Conservation (phyloP, 2,888 invertebrate species). For the Lasioglossum lativentre region DNA sequence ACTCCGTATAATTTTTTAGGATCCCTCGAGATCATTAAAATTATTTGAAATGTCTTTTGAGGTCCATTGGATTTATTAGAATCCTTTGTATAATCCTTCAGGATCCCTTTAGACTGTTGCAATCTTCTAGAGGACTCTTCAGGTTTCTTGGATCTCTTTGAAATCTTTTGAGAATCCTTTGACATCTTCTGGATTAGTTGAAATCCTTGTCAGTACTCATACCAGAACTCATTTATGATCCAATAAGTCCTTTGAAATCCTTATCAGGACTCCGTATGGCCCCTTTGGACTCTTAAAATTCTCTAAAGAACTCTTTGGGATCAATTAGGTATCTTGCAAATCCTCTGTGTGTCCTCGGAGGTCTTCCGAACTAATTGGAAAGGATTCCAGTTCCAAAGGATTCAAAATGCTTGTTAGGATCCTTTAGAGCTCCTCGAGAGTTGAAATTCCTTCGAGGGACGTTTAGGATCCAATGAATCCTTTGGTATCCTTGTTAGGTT, state of each 20-base stretch:
- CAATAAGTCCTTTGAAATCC: not conserved
- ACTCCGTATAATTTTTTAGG: too few species aligned
- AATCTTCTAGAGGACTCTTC: not conserved
- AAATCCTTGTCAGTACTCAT: not conserved
- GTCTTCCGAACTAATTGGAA: not conserved
- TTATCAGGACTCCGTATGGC: not conserved
- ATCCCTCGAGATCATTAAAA: too few species aligned
- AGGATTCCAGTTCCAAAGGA: too few species aligned
- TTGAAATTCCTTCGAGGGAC: not conserved
- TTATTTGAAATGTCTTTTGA: not conserved
- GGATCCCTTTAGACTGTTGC: not conserved
- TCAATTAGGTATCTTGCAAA: not conserved
- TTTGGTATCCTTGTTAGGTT: not conserved
- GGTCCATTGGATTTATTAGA: not conserved
- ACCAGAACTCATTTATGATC: not conserved
- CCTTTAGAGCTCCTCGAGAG: not conserved
- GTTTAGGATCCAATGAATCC: not conserved
- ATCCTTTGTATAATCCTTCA: not conserved
- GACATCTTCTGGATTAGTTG: not conserved
- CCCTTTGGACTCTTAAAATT: not conserved
- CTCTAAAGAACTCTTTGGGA: not conserved
- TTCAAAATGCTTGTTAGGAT: not conserved
- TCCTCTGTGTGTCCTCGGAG: not conserved
- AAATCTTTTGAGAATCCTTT: too few species aligned
- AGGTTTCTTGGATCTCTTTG: too few species aligned